Conservation (phyloP, 2,113 vertebrate species). For the Gambusia holbrooki region DNA sequence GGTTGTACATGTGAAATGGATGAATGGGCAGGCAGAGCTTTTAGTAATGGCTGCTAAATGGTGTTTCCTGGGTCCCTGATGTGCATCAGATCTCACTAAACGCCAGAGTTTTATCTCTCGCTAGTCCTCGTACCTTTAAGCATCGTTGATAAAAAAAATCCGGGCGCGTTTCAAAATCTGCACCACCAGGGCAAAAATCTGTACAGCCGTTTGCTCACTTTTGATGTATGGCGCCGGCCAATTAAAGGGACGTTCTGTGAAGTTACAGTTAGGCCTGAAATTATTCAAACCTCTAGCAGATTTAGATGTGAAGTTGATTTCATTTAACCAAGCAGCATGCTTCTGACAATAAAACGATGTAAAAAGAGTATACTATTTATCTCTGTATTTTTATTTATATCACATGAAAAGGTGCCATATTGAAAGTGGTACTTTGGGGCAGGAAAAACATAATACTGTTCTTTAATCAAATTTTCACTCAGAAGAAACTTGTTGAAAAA, state of each 20-base stretch:
- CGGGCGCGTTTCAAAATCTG: constrained; percentile 1
- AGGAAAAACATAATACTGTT: too few species aligned
- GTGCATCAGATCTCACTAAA: constrained; percentile 35
- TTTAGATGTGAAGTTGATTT: not conserved
- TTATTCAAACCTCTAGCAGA: not conserved
- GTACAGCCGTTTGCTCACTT: constrained; percentile 19
- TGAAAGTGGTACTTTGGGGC: too few species aligned
- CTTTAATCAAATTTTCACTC: too few species aligned
- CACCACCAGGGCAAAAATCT: not conserved
- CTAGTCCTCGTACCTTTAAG: constrained; percentile 50
- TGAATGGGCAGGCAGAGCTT: constrained; percentile 60
- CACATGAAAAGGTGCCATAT: too few species aligned
- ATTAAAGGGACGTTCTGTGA: constrained; percentile 2
- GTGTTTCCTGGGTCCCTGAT: constrained; percentile 48
- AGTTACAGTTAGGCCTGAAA: constrained; percentile 27
- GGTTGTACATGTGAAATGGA: constrained; percentile 59
- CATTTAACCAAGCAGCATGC: not conserved
- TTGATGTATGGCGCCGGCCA: constrained; percentile 1
- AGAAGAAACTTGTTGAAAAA: too few species aligned
- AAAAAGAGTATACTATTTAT: too few species aligned
- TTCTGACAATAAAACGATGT: too few species aligned
- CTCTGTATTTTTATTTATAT: too few species aligned
- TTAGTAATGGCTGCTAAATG: constrained; percentile 44
- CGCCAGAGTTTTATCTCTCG: constrained; percentile 25
- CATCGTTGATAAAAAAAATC: constrained; percentile 41